These are phyloP conservation scores for Bilobella aurantiaca DNA, from an alignment of 1,140 invertebrate genomes.

Conservation along the genomic window DNA sequence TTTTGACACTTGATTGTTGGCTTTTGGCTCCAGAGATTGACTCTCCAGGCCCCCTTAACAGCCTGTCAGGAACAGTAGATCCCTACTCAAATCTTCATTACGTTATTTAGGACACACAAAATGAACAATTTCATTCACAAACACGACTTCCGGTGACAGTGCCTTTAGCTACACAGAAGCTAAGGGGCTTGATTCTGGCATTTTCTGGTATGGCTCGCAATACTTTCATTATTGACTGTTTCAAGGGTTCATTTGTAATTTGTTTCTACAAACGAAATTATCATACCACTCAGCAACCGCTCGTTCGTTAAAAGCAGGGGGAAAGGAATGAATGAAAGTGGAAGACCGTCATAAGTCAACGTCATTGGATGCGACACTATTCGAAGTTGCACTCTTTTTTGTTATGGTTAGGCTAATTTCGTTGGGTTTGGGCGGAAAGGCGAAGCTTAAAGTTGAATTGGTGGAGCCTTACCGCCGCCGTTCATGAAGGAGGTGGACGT, in stretches of 20 bases:
- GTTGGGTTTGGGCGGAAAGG: no score
- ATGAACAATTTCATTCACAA: constrained; percentile 36
- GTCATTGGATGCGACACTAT: no score
- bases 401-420: no score
- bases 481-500: constrained; percentile 33
- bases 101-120: constrained; percentile 9
- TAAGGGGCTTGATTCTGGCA: not conserved
- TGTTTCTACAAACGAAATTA: not conserved
- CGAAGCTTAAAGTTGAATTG: no score
- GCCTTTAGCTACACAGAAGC: not conserved
- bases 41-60: not conserved
- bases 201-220: not conserved
- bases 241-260: not conserved
- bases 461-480: constrained; percentile 15
- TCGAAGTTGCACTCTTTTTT: no score
- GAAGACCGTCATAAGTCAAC: not conserved
- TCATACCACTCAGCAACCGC: no score
- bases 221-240: not conserved
- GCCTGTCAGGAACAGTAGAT: not conserved
- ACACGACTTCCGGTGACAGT: constrained; percentile 35
- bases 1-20: no score
- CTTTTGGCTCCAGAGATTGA: not conserved
- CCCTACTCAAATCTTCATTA: not conserved
- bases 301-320: no score
- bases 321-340: not conserved